These are phyloP conservation scores for Tiphia femorata DNA, from an alignment of 2,888 invertebrate species.

Conservation along the genomic window DNA sequence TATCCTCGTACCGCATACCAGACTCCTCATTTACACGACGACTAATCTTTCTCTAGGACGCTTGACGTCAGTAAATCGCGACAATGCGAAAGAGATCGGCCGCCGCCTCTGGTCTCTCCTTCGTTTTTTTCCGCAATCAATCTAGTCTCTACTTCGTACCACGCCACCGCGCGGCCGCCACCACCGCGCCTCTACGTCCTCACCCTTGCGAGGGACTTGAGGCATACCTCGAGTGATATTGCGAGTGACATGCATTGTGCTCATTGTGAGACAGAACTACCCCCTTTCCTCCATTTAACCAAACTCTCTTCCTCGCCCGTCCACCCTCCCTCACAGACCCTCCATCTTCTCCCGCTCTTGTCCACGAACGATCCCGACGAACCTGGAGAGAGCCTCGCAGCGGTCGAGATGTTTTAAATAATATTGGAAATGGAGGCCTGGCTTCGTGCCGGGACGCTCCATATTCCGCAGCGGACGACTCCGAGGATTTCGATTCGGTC, in stretches of 20 bases:
- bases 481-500: conserved; percentile 37
- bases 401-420: conserved; percentile 55
- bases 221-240: conserved; percentile 57
- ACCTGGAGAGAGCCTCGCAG: background rate
- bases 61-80: conserved; percentile 17
- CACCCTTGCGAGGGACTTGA: conserved; percentile 41
- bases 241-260: conserved; percentile 60
- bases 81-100: conserved; percentile 31
- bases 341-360: conserved; percentile 9
- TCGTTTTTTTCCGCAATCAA: conserved; percentile 41
- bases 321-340: background rate
- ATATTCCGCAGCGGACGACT: conserved; percentile 36
- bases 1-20: background rate
- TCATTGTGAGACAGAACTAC: conserved; percentile 49
- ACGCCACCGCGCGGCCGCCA: background rate
- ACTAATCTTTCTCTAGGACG: conserved; percentile 11
- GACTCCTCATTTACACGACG: background rate
- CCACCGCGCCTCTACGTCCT: conserved; percentile 4
- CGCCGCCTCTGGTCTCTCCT: background rate
- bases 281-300: conserved; percentile 46
- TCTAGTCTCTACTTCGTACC: conserved; percentile 11
- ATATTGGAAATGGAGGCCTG: conserved; percentile 61
- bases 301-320: conserved; percentile 8
- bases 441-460: conserved; percentile 53
- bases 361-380: background rate